A percentile compares a stretch with the other conserved stretches of the same genome.
These are phyloP conservation scores for Hylaeus volcanicus DNA, from an alignment of 1,140 invertebrate species.

Conservation along the genomic window DNA sequence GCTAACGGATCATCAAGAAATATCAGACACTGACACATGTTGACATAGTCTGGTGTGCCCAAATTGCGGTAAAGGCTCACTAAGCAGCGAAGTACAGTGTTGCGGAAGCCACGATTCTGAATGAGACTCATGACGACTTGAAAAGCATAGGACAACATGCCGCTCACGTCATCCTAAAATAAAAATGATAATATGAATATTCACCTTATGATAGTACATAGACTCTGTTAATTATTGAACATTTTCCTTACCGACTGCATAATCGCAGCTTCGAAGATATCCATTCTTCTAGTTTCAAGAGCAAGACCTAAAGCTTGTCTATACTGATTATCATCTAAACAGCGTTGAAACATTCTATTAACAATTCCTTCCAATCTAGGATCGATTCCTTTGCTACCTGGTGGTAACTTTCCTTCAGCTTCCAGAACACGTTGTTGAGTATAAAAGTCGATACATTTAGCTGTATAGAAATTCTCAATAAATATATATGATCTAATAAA, in stretches of 20 bases:
- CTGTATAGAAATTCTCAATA: slow-evolving; percentile 75
- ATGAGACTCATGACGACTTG: slow-evolving; percentile 97
- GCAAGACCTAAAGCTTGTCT: slow-evolving; percentile 96
- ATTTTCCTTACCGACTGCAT: slow-evolving; percentile 86
- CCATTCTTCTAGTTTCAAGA: slow-evolving; percentile 97
- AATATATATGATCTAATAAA: slow-evolving; percentile 18
- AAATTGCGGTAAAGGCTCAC: slow-evolving; percentile 94
- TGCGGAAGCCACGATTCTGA: slow-evolving; percentile 95
- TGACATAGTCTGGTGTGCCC: slow-evolving; percentile 95
- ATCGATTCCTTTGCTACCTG: slow-evolving; percentile 89
- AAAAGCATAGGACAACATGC: slow-evolving; percentile 97
- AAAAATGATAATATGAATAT: slow-evolving; percentile 38
- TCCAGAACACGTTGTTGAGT: slow-evolving; percentile 91
- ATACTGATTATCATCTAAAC: slow-evolving; percentile 96
- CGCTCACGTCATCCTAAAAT: slow-evolving; percentile 89
- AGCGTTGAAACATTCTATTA: slow-evolving; percentile 97
- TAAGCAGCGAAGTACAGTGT: slow-evolving; percentile 92
- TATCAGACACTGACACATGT: slow-evolving; percentile 97
- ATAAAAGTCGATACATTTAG: slow-evolving; percentile 97
- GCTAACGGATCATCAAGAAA: slow-evolving; percentile 96
- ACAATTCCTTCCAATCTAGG: slow-evolving; percentile 95
- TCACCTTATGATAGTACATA: neutral
- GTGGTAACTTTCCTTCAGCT: slow-evolving; percentile 83
- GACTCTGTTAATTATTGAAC: neutral
- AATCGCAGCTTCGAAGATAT: slow-evolving; percentile 95